Percentiles rank a stretch among this genome's conserved stretches.
Conservation (phyloP, 2,797 vertebrate species). For the Antennarius maculatus region DNA sequence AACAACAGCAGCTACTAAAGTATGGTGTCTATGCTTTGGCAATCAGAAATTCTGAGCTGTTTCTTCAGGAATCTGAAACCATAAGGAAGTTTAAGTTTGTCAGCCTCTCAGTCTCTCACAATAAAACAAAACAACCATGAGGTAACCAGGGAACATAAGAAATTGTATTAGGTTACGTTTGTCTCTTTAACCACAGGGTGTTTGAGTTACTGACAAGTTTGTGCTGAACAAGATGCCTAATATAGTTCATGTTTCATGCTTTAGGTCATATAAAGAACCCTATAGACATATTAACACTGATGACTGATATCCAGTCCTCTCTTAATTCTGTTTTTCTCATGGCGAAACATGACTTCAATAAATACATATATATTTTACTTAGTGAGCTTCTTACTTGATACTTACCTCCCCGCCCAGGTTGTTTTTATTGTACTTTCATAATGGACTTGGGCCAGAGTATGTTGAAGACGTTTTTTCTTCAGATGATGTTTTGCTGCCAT, state of each 20-base stretch:
- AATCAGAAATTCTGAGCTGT: conserved; percentile 9
- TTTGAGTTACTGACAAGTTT: conserved; percentile 31
- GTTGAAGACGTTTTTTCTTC: background rate
- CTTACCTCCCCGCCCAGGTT: background rate
- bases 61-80: conserved; percentile 7
- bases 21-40: background rate
- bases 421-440: background rate
- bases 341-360: background rate
- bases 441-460: conserved; percentile 3
- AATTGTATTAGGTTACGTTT: conserved; percentile 48
- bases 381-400: background rate
- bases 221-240: conserved; percentile 21
- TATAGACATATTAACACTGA: conserved; percentile 2
- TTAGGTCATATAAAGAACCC: background rate
- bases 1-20: background rate
- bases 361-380: background rate
- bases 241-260: conserved; percentile 25
- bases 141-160: conserved; percentile 45
- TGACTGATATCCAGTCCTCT: background rate
- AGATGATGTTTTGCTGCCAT: conserved; percentile 48
- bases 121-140: conserved; percentile 24
- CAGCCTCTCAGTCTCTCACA: conserved; percentile 27
- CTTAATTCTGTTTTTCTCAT: background rate
- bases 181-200: conserved; percentile 22
- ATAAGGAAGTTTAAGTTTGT: conserved; percentile 15